A percentile compares a stretch with the other conserved stretches of the same genome.
phyloP scores from a whole-genome alignment of 1,140 invertebrate species.

The Sycophaga agraensis region DNA sequence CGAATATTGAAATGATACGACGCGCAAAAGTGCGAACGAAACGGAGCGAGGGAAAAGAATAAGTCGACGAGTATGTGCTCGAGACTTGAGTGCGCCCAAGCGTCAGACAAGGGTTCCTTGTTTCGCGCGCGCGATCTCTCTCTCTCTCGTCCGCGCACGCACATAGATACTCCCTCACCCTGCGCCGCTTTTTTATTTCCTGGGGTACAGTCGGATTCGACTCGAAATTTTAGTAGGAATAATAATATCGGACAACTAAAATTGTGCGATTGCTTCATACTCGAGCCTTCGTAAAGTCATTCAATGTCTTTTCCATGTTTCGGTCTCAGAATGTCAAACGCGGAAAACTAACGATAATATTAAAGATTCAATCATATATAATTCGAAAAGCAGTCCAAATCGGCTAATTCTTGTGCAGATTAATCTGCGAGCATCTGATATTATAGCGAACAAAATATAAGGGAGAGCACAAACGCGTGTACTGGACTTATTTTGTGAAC shows the following conservation, averaged over 20 bases:
- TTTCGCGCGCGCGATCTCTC: not conserved
- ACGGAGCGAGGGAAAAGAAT: not conserved
- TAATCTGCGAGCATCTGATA: no score
- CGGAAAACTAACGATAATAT: no score
- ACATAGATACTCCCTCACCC: not conserved
- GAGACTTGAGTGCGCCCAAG: slow-evolving; percentile 5
- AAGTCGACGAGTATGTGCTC: not conserved
- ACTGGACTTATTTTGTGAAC: no score
- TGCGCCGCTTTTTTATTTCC: not conserved
- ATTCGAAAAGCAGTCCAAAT: no score
- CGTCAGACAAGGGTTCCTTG: not conserved
- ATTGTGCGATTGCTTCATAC: no score
- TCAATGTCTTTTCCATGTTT: no score
- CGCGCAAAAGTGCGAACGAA: not conserved
- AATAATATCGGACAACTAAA: no score
- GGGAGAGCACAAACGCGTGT: slow-evolving; percentile 29
- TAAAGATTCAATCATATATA: no score
- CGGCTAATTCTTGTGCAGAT: no score
- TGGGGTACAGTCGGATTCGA: not conserved
- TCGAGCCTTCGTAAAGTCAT: no score
- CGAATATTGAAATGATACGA: not conserved
- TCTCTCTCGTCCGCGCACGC: not conserved
- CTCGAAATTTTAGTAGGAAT: not conserved
- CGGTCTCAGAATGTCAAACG: no score
- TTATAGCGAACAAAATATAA: not conserved